Conservation (phyloP, 2,888 invertebrate species). For the Tipula lateralis region DNA sequence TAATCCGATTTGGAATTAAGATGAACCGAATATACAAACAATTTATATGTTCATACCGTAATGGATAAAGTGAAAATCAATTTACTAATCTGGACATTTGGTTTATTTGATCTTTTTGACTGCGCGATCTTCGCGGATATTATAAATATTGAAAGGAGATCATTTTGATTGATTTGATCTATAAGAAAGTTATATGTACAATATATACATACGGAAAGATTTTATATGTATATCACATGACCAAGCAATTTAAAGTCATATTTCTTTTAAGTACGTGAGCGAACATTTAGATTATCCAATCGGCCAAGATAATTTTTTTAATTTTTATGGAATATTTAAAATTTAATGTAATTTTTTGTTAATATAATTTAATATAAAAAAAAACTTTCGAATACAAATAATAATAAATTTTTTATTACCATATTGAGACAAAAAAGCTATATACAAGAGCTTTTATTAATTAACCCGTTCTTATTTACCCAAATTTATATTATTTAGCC, state of each 20-base stretch:
- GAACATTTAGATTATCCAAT: not conserved
- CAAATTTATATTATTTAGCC: not conserved
- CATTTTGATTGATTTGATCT: not conserved
- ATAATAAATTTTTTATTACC: not conserved
- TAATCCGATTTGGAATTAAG: not conserved
- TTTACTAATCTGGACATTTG: not conserved
- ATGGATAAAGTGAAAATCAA: not conserved
- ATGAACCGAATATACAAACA: not conserved
- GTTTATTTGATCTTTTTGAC: not conserved
- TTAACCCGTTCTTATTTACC: not conserved
- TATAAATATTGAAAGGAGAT: not conserved
- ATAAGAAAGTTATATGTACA: not conserved
- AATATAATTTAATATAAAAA: not conserved
- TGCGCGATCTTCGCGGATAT: not conserved
- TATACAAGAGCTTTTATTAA: not conserved
- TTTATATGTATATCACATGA: not conserved
- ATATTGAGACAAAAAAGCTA: not conserved
- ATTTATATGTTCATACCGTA: not conserved
- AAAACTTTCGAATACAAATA: not conserved
- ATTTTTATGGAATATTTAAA: not conserved
- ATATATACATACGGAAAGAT: not conserved
- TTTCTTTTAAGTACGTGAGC: not conserved
- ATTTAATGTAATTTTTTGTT: not conserved
- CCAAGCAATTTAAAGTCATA: not conserved
- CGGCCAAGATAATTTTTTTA: not conserved